These are phyloP conservation scores for Encarsia formosa DNA, from an alignment of 2,888 invertebrate genomes.

Conservation along the genomic window DNA sequence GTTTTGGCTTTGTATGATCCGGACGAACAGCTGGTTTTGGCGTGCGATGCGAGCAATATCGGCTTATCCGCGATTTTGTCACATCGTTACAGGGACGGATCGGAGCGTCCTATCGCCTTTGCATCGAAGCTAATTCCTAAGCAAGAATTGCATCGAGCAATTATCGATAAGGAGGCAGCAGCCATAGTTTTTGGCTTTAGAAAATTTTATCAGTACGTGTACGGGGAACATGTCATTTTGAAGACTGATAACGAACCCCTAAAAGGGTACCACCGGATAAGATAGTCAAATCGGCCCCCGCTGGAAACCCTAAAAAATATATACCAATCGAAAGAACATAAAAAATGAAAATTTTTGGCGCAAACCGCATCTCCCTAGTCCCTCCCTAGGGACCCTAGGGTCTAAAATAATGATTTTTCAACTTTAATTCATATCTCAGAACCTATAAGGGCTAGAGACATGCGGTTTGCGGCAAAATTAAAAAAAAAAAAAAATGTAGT, in stretches of 20 bases:
- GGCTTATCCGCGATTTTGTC: conserved; percentile 14
- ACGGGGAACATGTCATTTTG: conserved; percentile 17
- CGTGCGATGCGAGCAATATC: conserved; percentile 3
- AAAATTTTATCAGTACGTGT: conserved; percentile 19
- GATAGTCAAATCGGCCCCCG: too few species aligned
- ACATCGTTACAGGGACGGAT: conserved; percentile 10
- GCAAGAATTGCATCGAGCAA: conserved; percentile 13
- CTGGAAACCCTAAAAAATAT: too few species aligned
- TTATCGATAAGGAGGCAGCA: conserved; percentile 23
- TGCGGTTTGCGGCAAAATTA: too few species aligned
- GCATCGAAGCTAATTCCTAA: conserved; percentile 16
- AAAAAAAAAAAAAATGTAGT: too few species aligned
- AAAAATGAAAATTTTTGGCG: too few species aligned
- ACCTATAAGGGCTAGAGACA: too few species aligned
- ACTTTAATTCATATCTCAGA: too few species aligned
- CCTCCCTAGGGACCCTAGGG: too few species aligned
- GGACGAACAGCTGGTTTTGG: conserved; percentile 7
- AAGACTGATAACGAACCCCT: conserved; percentile 23
- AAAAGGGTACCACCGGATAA: too few species aligned
- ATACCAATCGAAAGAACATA: too few species aligned
- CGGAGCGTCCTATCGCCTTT: conserved; percentile 21
- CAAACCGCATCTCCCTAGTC: too few species aligned
- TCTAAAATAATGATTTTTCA: too few species aligned
- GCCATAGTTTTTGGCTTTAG: conserved; percentile 25
- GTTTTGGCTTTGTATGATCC: background rate